Evolutionary conservation across 2,113 vertebrate species (phyloP), one percentile per base, ranked within the genome.

Genomic region (Megalops atlanticus): DNA sequence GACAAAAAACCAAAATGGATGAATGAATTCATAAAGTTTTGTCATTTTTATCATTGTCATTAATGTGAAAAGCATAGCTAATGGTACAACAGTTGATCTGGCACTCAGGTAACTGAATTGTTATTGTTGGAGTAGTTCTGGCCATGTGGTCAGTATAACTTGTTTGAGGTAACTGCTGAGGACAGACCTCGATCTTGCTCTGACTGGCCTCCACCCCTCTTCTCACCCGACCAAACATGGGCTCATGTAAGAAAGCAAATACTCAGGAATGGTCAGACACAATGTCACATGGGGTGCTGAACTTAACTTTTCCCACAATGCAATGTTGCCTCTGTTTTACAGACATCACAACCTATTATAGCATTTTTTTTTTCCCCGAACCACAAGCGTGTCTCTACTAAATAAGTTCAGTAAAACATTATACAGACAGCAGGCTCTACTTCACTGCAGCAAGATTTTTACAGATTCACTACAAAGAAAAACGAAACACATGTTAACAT

Each of bases 401-500:
- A 31, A 79, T 79, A 49, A 79, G n/a, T n/a, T n/a, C 15, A 38
- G 40, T 72, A 24, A 27, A 78, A 15, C 36, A 58, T 14, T 36
- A 35, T 36, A 36, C 54, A 64, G 49, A 69, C 54, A 43, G 4
- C 3, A 36, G 43, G n/a, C 3, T 31, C 24, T 11, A 31, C n/a
- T 31, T 64, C n/a, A 64, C 31, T 31, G 11, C 27, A 6, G n/a
- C 24, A 64, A 64, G 24, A 58, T 58, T 64, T 64, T 11, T 4
- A 64, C 8, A 16, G 31, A 27, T 64, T 64, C n/a, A 6, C 27
- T n/a, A 77, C 3, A 8, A 80, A 77, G 73, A 73, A 80, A 80
- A 76, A 31, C 58, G 33, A 7, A 15, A 0, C 77, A 16, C 54
- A 78, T 69, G 41, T n/a, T 38, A 64, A 64, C n/a, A n/a, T n/a